Conservation (phyloP, 2,888 invertebrate genomes). For the Nomada hirtipes region DNA sequence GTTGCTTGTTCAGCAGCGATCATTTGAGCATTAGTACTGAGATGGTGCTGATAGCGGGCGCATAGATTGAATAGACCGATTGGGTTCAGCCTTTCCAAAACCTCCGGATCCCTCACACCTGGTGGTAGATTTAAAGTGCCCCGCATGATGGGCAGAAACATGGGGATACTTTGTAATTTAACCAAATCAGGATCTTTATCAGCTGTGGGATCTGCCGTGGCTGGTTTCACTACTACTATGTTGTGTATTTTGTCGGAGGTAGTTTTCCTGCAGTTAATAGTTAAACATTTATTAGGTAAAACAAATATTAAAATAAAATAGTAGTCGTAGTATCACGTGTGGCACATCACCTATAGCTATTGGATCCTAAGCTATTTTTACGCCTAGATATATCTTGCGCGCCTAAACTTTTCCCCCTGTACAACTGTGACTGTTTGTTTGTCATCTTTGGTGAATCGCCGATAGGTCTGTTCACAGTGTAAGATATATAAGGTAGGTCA, state of each 20-base stretch:
- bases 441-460: conserved; percentile 95
- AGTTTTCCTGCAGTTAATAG: conserved; percentile 71
- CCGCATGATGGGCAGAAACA: conserved; percentile 96
- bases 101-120: conserved; percentile 94
- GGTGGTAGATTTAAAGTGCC: conserved; percentile 93
- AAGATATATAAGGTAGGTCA: conserved; percentile 95
- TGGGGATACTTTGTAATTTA: conserved; percentile 92
- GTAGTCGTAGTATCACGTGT: background rate
- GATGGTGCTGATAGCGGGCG: conserved; percentile 92
- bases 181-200: conserved; percentile 92
- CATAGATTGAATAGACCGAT: conserved; percentile 91
- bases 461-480: conserved; percentile 94
- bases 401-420: conserved; percentile 79
- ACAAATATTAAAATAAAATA: background rate
- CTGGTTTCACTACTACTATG: conserved; percentile 92
- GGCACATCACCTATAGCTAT: conserved; percentile 60
- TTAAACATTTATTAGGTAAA: conserved; percentile 2
- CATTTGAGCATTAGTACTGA: conserved; percentile 92
- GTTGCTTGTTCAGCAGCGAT: conserved; percentile 92
- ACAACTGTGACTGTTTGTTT: conserved; percentile 85
- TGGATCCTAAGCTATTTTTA: conserved; percentile 74
- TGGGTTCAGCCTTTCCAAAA: conserved; percentile 91
- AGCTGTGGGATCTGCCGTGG: conserved; percentile 86
- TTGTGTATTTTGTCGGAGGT: conserved; percentile 86
- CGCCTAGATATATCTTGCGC: conserved; percentile 77